phyloP scores from a whole-genome alignment of 2,888 invertebrate species.

The Chrysolina haemoptera region DNA sequence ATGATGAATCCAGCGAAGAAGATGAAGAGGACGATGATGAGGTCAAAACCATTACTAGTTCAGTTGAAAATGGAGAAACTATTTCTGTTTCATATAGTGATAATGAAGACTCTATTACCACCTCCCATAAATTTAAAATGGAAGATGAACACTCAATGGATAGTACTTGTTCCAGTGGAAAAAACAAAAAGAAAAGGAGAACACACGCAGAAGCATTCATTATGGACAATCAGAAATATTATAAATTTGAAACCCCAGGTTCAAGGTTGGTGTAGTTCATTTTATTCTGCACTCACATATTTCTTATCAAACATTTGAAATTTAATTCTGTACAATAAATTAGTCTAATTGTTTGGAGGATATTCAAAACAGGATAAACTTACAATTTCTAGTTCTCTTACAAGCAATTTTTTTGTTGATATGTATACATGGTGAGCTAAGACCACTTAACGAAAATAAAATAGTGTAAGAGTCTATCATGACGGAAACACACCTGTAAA shows the following conservation, averaged over 20 bases:
- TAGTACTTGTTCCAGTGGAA: slow-evolving; percentile 60
- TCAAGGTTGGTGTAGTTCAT: slow-evolving; percentile 65
- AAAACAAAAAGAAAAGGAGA: slow-evolving; percentile 67
- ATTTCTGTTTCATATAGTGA: slow-evolving; percentile 41
- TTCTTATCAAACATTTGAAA: neutral
- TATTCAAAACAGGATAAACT: too few relatives aligned
- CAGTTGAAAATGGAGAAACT: slow-evolving; percentile 27
- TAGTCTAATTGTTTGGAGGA: too few relatives aligned
- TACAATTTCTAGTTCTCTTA: too few relatives aligned
- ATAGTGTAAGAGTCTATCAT: too few relatives aligned
- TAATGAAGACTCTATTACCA: slow-evolving; percentile 41
- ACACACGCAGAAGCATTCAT: slow-evolving; percentile 75
- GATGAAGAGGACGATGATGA: slow-evolving; percentile 71
- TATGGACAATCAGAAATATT: slow-evolving; percentile 75
- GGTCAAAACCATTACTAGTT: slow-evolving; percentile 65
- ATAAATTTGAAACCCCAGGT: slow-evolving; percentile 71
- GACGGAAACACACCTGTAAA: too few relatives aligned
- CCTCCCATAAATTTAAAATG: slow-evolving; percentile 49
- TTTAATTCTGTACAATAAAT: too few relatives aligned
- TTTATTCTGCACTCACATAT: neutral
- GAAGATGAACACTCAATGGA: slow-evolving; percentile 64
- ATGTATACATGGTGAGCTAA: too few relatives aligned
- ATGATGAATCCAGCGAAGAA: slow-evolving; percentile 71
- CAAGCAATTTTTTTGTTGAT: too few relatives aligned
- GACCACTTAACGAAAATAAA: too few relatives aligned